Base-by-base conservation (phyloP, 2,797 vertebrate genomes). In the Diplodus puntazzo region DNA sequence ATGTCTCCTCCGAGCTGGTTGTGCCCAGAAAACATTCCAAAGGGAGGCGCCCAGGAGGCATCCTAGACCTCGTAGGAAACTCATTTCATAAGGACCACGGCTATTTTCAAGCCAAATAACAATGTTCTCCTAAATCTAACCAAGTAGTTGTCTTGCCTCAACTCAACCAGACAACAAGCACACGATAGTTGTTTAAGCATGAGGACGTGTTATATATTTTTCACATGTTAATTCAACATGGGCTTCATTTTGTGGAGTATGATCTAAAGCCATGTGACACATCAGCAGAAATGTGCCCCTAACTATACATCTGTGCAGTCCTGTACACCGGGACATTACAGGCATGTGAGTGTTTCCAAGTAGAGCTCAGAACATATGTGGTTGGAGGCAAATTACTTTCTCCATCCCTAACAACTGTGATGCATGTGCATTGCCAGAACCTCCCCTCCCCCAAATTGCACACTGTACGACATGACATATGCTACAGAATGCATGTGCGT, bases 381-480 rank as follows among this genome's bases (percentile, higher is more conserved):
- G 65, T 71, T 57, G 12, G 39, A 1, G 25, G 49, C 20, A 83
- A 77, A 71, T 80, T 14, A 58, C 64, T 76, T 67, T 79, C 49
- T 78, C 49, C 42, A 20, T 75, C 54, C 1, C 42, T 57, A 72
- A 57, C 66, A 67, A 50, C 46, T 46, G 42, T 75, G 65, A 73
- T 69, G 65, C 63, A 59, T 73, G 23, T 63, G 53, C 46, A 76
- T 49, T 49, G 50, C 49, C 52, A 39, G 16, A 53, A 48, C 50
- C 50, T 23, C 23, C 11, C 46, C 62, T 60, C 34, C 66, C 46
- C 60, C 21, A 49, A 23, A 79, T 18, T 60, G 48, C 39, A 64
- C 34, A 65, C 16, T 27, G n/a, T 55, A 30, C 25, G 77, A 18
- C 46, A 30, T 54, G 50, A 53, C 73, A 68, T 66, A 63, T 58